A percentile compares a stretch with the other conserved stretches of the same genome.
phyloP scores from a whole-genome alignment of 2,797 vertebrate species.

The Vireo griseus region DNA sequence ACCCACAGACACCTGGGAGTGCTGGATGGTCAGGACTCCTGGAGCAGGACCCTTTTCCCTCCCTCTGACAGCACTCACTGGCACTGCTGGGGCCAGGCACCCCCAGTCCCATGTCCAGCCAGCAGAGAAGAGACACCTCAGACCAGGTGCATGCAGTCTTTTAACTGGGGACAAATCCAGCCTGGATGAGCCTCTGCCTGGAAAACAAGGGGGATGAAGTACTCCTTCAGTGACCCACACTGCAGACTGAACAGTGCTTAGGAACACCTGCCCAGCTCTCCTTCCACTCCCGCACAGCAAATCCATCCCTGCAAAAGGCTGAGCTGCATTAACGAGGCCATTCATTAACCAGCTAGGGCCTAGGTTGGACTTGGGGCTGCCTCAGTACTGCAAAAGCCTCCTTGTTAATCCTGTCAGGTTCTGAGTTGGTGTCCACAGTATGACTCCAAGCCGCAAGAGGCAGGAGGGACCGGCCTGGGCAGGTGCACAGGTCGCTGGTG shows the following conservation, averaged over 20 bases:
- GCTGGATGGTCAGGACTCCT: background rate
- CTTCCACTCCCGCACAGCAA: background rate
- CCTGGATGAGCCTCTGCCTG: background rate
- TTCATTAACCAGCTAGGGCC: background rate
- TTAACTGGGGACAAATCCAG: background rate
- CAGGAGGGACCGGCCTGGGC: fast-evolving
- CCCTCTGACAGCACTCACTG: fast-evolving
- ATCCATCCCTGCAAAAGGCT: background rate
- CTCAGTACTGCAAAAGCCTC: background rate
- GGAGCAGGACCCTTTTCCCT: fast-evolving
- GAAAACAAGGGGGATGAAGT: background rate
- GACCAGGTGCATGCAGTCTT: background rate
- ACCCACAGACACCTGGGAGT: background rate
- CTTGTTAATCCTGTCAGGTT: background rate
- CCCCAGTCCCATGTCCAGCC: background rate
- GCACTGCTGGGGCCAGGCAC: background rate
- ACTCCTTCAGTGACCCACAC: background rate
- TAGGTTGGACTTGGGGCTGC: background rate
- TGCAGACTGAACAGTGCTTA: fast-evolving
- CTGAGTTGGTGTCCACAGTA: background rate
- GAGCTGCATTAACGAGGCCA: fast-evolving
- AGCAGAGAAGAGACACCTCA: background rate
- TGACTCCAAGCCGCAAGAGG: background rate
- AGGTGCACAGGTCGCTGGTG: fast-evolving
- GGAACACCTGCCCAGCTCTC: background rate